Base-by-base conservation (phyloP, 2,113 vertebrate genomes). In the Prunella himalayana region DNA sequence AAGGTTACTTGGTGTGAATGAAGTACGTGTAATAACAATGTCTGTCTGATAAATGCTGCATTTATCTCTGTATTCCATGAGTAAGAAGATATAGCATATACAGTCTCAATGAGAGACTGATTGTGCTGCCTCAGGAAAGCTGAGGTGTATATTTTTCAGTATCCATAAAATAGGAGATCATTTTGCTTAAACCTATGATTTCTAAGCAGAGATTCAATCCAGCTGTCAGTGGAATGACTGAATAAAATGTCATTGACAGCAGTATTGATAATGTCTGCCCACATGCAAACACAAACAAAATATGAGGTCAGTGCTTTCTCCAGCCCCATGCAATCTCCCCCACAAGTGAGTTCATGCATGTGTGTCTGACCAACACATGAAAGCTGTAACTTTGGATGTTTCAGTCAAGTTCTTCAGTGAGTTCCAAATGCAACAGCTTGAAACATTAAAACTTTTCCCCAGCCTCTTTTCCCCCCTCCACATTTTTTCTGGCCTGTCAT, bases 401-500 rank as follows among this genome's bases (percentile, higher is more conserved):
- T 8, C 19, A 15, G 23, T 28, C 44, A 81, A 73, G 15, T 44
- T 66, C 28, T 31, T 6, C 13, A 9, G 13, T 11, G 42, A 76
- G 13, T 53, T 79, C 33, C 60, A 71, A 94, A 79, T 8, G 7
- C 37, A 76, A 49, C 16, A 85, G 8, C 51, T 73, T 47, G 24
- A 76, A 84, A 65, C 4, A 16, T 14, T 42, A 72, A 75, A 73
- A 81, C 8, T 44, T 66, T 35, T 6, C 11, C 4, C 13, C 33
- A 57, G 9, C 4, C 5, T 37, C 15, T 76, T 14, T 12, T 6
- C 3, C 7, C 5, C 6, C 0, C 1, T 28, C 6, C 1, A 2
- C 31, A 15, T 41, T 69, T 82, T 57, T 45, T 45, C 41, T 83
- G 37, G 21, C 18, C 7, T 45, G 11, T 42, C 61, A 42, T 71